Base-by-base conservation (phyloP, 2,888 invertebrate species). In the Caenorhabditis sp. region DNA sequence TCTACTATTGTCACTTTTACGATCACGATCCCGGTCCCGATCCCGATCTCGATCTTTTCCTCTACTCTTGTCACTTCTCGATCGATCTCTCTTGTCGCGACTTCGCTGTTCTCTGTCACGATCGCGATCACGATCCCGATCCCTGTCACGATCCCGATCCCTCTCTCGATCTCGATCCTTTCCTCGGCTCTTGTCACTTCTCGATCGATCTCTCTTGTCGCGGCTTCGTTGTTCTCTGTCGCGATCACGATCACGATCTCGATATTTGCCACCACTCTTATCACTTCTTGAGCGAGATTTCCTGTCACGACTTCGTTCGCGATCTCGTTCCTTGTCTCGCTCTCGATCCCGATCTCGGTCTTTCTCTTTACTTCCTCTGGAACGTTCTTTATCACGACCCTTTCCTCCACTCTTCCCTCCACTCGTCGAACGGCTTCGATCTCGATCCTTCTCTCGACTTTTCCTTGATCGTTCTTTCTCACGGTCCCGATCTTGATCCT, bases 331-430 rank as follows among this genome's bases (percentile, higher is more conserved):
- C 2, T 36, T 36, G n/a, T 59, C 59, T 26, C 59, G 25, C 10
- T 59, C 60, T 21, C 61, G 49, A 12, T 67, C 61, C 0, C 67
- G 49, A 14, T 67, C 62, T 21, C 62, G 57, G 23, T 67, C 60
- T 17, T 65, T 59, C 8, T 50, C 31, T 31, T 8, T 27, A 31
- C 31, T 31, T 10, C 31, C 31, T 31, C 31, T 4, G 5, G 31
- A 23, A 25, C 66, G 59, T n/a, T 49, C 12, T 57, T 49, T 26
- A 57, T 64, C n/a, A 43, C 56, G 43, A 7, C 23, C 56, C 26
- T 63, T 56, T 3, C 25, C n/a, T 1, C 50, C 49, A 12, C 50
- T 14, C 25, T 49, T 43, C 8, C 25, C n/a, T 1, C 50, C 49
- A 12, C 50, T 14, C 25, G 21, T 20, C 60, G 59, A 43, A n/a